Conservation (phyloP, 2,113 vertebrate species). For the Pithys albifrons region DNA sequence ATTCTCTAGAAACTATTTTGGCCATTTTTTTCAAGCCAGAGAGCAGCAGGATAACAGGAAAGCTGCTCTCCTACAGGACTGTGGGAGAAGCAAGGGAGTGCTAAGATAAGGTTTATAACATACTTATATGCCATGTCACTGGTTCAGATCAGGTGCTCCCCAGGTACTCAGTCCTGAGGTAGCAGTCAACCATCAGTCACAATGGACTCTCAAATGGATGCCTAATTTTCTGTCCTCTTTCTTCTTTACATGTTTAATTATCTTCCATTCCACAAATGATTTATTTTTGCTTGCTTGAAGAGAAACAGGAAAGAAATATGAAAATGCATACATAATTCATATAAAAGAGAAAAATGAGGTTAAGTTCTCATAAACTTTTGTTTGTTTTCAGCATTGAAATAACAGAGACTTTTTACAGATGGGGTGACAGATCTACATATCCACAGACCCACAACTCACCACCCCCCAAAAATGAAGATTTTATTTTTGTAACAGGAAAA, state of each 20-base stretch:
- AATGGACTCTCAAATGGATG: not conserved
- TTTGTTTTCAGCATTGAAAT: not conserved
- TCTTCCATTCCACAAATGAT: not conserved
- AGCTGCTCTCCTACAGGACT: not conserved
- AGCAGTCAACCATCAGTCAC: not conserved
- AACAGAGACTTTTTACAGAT: not conserved
- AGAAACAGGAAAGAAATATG: not conserved
- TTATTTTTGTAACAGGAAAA: slow-evolving; percentile 30
- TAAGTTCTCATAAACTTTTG: not conserved
- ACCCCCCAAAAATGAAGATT: not conserved
- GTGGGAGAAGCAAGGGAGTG: not conserved
- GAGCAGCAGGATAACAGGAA: not conserved
- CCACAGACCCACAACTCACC: not conserved
- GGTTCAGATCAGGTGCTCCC: not conserved
- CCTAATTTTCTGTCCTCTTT: slow-evolving; percentile 32
- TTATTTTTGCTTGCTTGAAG: slow-evolving; percentile 33
- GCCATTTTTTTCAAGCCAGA: not conserved
- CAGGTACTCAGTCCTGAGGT: not conserved
- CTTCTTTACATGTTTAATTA: slow-evolving; percentile 23
- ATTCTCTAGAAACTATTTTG: not conserved
- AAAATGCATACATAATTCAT: not conserved
- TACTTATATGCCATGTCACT: not conserved
- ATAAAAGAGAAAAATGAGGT: not conserved
- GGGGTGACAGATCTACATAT: accelerated
- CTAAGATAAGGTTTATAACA: not conserved